These are phyloP conservation scores for Muscicapa striata DNA, from an alignment of 2,797 vertebrate genomes.

Conservation along the genomic window DNA sequence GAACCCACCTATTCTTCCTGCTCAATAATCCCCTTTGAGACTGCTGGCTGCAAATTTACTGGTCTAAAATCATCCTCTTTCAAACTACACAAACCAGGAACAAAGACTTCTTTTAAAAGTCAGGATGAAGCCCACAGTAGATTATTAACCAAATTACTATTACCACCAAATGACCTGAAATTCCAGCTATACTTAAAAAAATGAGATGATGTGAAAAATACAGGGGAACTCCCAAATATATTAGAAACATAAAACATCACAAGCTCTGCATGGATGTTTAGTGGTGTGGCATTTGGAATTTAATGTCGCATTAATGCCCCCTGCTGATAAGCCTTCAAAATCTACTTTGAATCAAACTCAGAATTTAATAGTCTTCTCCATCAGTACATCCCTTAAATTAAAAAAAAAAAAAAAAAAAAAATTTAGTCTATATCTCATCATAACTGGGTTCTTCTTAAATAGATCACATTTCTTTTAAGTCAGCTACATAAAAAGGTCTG, in stretches of 20 bases:
- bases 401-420: not conserved
- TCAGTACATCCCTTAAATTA: not conserved
- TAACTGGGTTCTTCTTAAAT: not conserved
- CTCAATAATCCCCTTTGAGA: not conserved
- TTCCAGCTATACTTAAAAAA: not conserved
- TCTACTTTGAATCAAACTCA: not conserved
- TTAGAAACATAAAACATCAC: not conserved
- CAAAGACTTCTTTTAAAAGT: not conserved
- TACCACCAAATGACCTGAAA: not conserved
- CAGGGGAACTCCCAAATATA: not conserved
- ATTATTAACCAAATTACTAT: not conserved
- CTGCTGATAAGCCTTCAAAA: slow-evolving; percentile 54
- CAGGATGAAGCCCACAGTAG: not conserved
- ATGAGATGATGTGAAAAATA: not conserved
- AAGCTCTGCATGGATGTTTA: not conserved
- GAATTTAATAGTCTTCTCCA: not conserved
- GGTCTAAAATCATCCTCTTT: not conserved
- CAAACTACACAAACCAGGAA: not conserved
- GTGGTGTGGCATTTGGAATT: not conserved
- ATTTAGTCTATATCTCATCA: not conserved
- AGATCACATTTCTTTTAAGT: not conserved
- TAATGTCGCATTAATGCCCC: slow-evolving; percentile 37
- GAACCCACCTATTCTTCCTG: not conserved
- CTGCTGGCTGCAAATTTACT: not conserved
- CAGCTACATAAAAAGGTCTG: not conserved